phyloP scores from a whole-genome alignment of 2,797 vertebrate species.

The Decapterus maruadsi region DNA sequence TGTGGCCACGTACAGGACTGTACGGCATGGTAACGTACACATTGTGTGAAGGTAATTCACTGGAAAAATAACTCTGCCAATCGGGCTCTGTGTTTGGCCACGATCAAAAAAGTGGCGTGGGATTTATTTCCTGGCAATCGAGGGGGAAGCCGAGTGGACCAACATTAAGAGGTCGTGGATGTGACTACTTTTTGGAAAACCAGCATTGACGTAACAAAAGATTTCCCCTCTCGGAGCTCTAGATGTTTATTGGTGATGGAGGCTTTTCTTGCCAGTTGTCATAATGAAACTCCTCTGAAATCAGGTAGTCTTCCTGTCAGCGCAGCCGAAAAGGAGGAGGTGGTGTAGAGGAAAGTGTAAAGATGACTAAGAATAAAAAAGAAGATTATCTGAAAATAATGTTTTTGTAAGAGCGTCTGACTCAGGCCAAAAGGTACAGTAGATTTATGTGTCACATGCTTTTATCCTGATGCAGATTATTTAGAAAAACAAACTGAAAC shows the following conservation, averaged over 20 bases:
- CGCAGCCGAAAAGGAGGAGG: constrained; percentile 30
- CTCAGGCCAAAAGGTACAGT: neutral
- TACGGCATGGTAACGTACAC: neutral
- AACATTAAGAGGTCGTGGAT: constrained; percentile 27
- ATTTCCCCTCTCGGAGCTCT: constrained; percentile 47
- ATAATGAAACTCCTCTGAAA: constrained; percentile 77
- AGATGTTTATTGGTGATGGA: constrained; percentile 48
- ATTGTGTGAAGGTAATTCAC: constrained; percentile 13
- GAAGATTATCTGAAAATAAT: constrained; percentile 39
- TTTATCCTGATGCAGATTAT: neutral
- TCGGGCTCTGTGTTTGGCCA: neutral
- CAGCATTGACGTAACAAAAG: constrained; percentile 28
- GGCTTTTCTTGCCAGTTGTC: constrained; percentile 64
- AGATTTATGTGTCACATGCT: neutral
- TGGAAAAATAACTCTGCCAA: neutral
- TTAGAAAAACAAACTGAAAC: neutral
- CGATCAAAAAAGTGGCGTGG: neutral
- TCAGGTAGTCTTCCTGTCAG: constrained; percentile 76
- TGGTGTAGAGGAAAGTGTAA: constrained; percentile 63
- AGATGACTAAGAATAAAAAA: constrained; percentile 48
- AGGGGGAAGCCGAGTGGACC: neutral
- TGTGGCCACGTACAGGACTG: neutral
- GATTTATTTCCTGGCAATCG: constrained; percentile 44
- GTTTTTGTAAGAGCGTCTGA: neutral
- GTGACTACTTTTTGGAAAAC: constrained; percentile 62